These are phyloP conservation scores for Guaruba guarouba DNA, from an alignment of 2,113 vertebrate species.

Conservation along the genomic window DNA sequence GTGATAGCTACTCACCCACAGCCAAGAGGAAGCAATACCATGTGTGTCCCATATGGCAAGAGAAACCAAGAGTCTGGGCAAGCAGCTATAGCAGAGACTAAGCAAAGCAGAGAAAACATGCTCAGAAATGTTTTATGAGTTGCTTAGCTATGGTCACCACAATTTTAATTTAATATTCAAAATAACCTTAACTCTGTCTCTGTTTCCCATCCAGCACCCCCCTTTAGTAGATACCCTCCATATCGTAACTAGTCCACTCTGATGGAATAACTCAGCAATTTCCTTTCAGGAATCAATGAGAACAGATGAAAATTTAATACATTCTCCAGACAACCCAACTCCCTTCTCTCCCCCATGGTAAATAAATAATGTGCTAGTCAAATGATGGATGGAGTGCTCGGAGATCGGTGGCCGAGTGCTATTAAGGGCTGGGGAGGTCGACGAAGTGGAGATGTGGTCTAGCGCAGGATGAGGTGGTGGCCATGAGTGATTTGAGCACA, in stretches of 20 bases:
- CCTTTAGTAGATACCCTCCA: neutral
- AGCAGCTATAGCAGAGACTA: neutral
- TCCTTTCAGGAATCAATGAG: constrained; percentile 67
- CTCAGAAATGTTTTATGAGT: neutral
- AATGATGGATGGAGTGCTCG: constrained; percentile 56
- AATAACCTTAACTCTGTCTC: neutral
- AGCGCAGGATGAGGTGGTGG: neutral
- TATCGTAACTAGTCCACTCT: neutral
- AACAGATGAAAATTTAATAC: constrained; percentile 70
- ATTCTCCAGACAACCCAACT: constrained; percentile 60
- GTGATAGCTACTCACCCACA: neutral
- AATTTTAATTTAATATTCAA: neutral
- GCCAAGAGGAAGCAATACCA: neutral
- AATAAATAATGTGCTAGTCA: constrained; percentile 70
- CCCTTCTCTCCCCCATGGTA: constrained; percentile 61
- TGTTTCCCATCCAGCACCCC: neutral
- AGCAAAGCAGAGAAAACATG: neutral
- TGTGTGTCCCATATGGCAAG: neutral
- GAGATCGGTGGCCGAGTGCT: neutral
- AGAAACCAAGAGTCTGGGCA: neutral
- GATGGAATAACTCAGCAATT: constrained; percentile 57
- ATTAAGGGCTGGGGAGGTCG: constrained; percentile 7
- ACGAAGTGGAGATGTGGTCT: constrained; percentile 17
- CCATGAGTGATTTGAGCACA: neutral
- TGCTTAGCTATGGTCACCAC: neutral